Evolutionary conservation across 1,140 invertebrate species (phyloP), one percentile per base, ranked within the genome.

Genomic region (Eumaeus atala): DNA sequence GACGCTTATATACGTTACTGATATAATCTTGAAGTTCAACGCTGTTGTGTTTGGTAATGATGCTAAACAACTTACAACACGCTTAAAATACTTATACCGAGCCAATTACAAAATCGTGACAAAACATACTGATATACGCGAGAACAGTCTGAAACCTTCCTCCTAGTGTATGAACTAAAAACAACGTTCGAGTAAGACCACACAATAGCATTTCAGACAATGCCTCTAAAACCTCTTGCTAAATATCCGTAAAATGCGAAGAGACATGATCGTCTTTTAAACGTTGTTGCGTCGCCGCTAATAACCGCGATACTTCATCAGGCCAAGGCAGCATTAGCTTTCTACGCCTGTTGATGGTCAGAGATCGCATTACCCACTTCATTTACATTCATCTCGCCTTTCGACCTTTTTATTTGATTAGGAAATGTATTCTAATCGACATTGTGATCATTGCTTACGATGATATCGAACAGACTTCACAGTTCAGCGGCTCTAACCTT

Each of bases 261-360:
- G 73, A 82, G 72, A 75, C 69, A 67, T 82, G 74, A 86, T 86
- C 77, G 78, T 79, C 75, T 81, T 81, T 83, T 84, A 86, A 86
- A 81, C 70, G 78, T 77, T 86, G 70, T 81, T 67, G 72, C 70
- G 71, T 70, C 70, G 77, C 64, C 67, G 74, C 64, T 74, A 75
- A 64, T 77, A 70, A 69, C 77, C 77, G 68, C 72, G 68, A 74
- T 70, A 71, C 58, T 71, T 74, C 71, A 75, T 76, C 60, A 53
- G 70, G 76, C 77, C 76, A 84, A 80, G 83, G 83, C 76, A 60
- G 42, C 38, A 36, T 84, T 84, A 66, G 70, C 79, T 86, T 84
- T 86, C 83, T 83, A 83, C 56, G 82, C 71, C 69, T 78, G 71
- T 68, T 62, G 66, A 58, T 63, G 58, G 60, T 56, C 64, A 59